A percentile compares a stretch with the other conserved stretches of the same genome.
phyloP scores from a whole-genome alignment of 1,140 invertebrate genomes.

The Pseudomyrmex sp. region DNA sequence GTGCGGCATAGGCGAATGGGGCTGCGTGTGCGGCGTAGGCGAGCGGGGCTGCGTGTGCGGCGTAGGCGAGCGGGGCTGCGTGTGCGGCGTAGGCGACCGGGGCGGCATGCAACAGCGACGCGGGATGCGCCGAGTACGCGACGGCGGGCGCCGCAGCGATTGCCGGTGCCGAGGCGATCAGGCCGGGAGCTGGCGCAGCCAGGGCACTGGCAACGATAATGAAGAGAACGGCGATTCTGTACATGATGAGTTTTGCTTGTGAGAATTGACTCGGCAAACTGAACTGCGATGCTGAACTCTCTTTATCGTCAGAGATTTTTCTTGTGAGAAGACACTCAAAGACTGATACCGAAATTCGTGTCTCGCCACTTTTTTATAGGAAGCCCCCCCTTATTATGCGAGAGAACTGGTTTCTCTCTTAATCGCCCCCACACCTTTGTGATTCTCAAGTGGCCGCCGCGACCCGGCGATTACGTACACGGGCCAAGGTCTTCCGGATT shows the following conservation, averaged over 20 bases:
- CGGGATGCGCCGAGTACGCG: constrained; percentile 86
- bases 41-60: constrained; percentile 22
- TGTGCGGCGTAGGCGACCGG: constrained; percentile 81
- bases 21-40: constrained; percentile 81
- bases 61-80: constrained; percentile 34
- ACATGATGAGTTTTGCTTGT: constrained; percentile 19
- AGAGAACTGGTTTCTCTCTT: constrained; percentile 32
- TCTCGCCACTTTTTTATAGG: constrained; percentile 53
- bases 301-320: too few relatives aligned
- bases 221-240: constrained; percentile 50
- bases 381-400: not conserved
- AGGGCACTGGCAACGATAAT: constrained; percentile 75
- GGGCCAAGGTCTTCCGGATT: constrained; percentile 67
- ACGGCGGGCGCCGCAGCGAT: constrained; percentile 85
- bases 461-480: constrained; percentile 8
- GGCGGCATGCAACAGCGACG: constrained; percentile 16
- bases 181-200: constrained; percentile 62
- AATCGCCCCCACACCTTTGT: not conserved
- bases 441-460: constrained; percentile 28
- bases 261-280: not conserved
- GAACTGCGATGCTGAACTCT: too few relatives aligned
- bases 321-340: not conserved
- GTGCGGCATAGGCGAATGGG: constrained; percentile 24
- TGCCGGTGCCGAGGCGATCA: constrained; percentile 85
- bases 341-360: constrained; percentile 23